Base-by-base conservation (phyloP, 2,113 vertebrate species). In the Pseudorectes ferrugineus region DNA sequence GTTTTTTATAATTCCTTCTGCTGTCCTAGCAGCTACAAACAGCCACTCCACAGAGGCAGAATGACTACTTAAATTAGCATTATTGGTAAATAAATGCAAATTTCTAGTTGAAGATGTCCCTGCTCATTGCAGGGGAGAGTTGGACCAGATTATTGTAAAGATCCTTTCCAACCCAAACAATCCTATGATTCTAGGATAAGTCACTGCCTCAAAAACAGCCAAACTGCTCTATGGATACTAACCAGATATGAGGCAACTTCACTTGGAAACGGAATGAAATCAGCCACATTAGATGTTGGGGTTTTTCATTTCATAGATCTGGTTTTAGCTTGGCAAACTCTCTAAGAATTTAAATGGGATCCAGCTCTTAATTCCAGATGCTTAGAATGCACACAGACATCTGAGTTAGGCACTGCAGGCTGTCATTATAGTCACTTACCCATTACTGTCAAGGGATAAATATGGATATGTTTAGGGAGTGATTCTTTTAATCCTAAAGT, bases 241-340 rank as follows among this genome's bases (percentile, higher is more conserved):
- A 55, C 5, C 10, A 77, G 14, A 14, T 42, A 59, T 6, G 7
- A 72, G 16, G 8, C 3, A 42, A 42, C 4, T 79, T 83, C 29
- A 35, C 19, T 55, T 59, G n/a, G 16, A 86, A 68, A 65, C 5
- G 24, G 33, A 66, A 71, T 71, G 2, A 88, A 63, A 46, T 59
- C 0, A 4, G 5, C 5, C 3, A 9, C 3, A 0, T 54, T 21
- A 29, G 11, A 3, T 59, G 15, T 14, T 62, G 19, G 0, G 0
- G 7, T 21, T 74, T 85, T 82, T 79, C 0, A 79, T 83, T 83
- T 91, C 33, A 33, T 35, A 88, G 28, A 9, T 63, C 14, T 38
- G 6, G 1, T 26, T 85, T 35, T 29, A 33, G 4, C 12, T 49
- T 26, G 33, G 33, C 1, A 6, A 80, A 65, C 28, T 75, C 31